Percentiles rank a stretch among this genome's conserved stretches.
Conservation (phyloP, 2,888 invertebrate species). For the Tupiocoris notatus region DNA sequence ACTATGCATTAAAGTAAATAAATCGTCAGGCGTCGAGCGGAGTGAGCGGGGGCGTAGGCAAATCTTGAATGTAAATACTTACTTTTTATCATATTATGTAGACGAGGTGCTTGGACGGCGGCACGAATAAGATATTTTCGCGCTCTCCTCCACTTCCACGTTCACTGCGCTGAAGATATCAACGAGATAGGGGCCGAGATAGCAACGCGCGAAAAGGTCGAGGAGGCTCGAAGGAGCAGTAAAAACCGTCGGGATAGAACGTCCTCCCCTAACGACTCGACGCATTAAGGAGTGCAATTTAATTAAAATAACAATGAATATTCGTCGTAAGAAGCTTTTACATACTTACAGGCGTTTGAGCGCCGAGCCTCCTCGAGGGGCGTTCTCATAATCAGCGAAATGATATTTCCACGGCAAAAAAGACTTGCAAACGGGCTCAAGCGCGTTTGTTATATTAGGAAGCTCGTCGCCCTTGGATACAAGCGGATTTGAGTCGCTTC, state of each 20-base stretch:
- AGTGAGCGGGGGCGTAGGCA: no score
- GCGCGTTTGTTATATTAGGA: no score
- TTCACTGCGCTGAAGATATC: not conserved
- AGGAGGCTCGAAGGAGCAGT: conserved; percentile 9
- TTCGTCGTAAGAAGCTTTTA: conserved; percentile 14
- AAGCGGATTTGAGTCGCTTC: no score
- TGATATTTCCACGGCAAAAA: no score
- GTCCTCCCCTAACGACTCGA: conserved; percentile 29
- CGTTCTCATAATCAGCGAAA: not conserved
- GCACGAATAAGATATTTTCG: conserved; percentile 23
- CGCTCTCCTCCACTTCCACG: not conserved
- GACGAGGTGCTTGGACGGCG: not conserved
- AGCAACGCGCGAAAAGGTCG: not conserved
- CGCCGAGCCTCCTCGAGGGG: not conserved
- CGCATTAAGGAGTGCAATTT: conserved; percentile 40
- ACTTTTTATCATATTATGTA: not conserved
- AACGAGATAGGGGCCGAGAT: not conserved
- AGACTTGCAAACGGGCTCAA: no score
- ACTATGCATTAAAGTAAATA: conserved; percentile 29
- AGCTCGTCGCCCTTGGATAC: no score
- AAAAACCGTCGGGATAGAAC: conserved; percentile 1
- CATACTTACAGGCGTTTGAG: not conserved
- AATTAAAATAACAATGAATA: conserved; percentile 42
- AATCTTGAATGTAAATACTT: conserved; percentile 31
- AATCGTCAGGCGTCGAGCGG: conserved; percentile 7